Conservation (phyloP, 2,797 vertebrate species). For the Heterohyrax brucei region DNA sequence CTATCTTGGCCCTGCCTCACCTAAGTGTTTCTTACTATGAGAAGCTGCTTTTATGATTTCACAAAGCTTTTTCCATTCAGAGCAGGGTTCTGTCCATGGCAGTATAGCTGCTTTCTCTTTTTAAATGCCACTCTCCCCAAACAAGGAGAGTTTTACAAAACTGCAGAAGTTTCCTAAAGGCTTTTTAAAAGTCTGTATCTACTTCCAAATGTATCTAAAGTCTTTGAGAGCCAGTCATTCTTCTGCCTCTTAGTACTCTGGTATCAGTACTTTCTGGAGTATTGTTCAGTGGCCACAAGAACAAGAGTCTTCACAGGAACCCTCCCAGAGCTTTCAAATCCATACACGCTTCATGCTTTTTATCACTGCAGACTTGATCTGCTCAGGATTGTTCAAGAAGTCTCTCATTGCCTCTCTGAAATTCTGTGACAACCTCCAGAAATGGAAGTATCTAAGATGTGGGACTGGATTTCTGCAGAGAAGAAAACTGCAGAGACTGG, state of each 20-base stretch:
- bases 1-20: no score
- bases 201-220: conserved; percentile 48
- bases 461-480: conserved; percentile 2
- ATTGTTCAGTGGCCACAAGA: not conserved
- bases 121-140: not conserved
- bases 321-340: not conserved
- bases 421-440: not conserved
- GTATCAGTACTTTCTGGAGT: not conserved
- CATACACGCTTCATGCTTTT: not conserved
- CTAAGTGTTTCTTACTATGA: not conserved
- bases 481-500: not conserved
- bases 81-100: not conserved
- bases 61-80: not conserved
- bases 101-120: not conserved
- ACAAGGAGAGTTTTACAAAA: conserved; percentile 16
- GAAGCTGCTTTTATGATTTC: conserved; percentile 10
- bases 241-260: not conserved
- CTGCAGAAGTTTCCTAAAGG: not conserved
- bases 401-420: conserved; percentile 8
- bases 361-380: conserved; percentile 2
- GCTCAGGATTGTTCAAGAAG: not conserved
- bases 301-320: not conserved
- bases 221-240: not conserved
- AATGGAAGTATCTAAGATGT: not conserved
- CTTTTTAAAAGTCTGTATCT: not conserved